Conservation (phyloP, 2,797 vertebrate genomes). For the Hyperoplus lanceolatus region DNA sequence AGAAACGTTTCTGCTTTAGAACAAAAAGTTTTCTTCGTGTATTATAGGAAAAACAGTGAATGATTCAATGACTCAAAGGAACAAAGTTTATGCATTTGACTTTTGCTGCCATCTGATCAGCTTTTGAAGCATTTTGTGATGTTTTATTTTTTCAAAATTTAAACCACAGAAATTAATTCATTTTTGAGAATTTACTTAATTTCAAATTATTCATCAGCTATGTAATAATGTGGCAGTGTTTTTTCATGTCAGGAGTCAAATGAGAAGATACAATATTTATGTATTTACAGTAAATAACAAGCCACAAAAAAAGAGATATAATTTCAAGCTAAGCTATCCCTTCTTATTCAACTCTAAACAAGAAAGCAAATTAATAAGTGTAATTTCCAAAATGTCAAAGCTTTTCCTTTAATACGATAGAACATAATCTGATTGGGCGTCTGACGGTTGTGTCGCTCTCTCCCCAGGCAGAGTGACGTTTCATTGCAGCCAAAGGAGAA, state of each 20-base stretch:
- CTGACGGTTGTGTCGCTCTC: conserved; percentile 25
- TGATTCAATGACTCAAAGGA: conserved; percentile 43
- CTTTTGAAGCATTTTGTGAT: too few species aligned
- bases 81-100: conserved; percentile 23
- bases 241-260: background rate
- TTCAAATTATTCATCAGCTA: background rate
- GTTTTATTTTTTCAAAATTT: too few species aligned
- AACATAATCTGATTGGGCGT: background rate
- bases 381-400: background rate
- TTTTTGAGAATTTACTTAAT: background rate
- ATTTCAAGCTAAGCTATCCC: too few species aligned
- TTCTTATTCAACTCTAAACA: background rate
- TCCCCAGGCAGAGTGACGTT: conserved; percentile 62
- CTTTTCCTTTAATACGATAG: background rate
- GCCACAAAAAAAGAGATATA: too few species aligned
- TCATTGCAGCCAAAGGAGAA: conserved; percentile 71
- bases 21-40: conserved; percentile 15
- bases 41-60: conserved; percentile 19
- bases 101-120: conserved; percentile 15
- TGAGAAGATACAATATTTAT: background rate
- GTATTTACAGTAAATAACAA: background rate
- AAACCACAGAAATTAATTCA: too few species aligned
- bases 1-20: background rate
- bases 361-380: background rate
- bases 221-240: background rate